Conservation (phyloP, 2,888 invertebrate genomes). For the Limnephilus rhombicus region DNA sequence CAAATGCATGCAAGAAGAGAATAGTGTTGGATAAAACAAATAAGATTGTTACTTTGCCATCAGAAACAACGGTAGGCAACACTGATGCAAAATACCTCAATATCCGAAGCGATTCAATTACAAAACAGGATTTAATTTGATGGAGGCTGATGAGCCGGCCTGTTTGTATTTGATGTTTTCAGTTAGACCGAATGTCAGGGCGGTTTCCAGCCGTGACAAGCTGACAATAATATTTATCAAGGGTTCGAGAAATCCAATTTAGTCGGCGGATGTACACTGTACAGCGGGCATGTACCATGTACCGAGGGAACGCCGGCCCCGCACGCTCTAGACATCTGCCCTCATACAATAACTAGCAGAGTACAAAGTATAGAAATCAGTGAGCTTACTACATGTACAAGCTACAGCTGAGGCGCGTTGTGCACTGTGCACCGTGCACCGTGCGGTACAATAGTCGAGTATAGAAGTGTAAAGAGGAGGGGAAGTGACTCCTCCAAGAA, state of each 20-base stretch:
- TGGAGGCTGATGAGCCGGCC: neutral
- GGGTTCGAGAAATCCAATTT: conserved; percentile 46
- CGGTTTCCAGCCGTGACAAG: conserved; percentile 37
- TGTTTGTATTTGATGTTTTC: conserved; percentile 31
- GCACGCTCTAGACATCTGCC: conserved; percentile 35
- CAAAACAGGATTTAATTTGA: neutral
- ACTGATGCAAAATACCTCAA: neutral
- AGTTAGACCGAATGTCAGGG: neutral
- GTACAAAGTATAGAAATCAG: neutral
- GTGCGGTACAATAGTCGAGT: neutral
- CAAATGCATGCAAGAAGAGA: no score
- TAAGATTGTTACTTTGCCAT: neutral
- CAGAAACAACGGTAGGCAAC: neutral
- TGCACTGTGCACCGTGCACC: neutral
- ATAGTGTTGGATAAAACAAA: no score
- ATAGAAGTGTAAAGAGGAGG: conserved; percentile 11
- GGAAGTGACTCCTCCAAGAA: conserved; percentile 44
- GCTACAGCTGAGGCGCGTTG: neutral
- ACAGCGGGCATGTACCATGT: neutral
- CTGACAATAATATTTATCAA: conserved; percentile 48
- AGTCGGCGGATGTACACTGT: conserved; percentile 30
- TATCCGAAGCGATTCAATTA: neutral
- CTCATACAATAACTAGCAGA: conserved; percentile 29
- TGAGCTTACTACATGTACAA: neutral
- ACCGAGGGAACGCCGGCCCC: neutral